These are phyloP conservation scores for Eurystomus gularis DNA, from an alignment of 2,113 vertebrate genomes.

Conservation along the genomic window DNA sequence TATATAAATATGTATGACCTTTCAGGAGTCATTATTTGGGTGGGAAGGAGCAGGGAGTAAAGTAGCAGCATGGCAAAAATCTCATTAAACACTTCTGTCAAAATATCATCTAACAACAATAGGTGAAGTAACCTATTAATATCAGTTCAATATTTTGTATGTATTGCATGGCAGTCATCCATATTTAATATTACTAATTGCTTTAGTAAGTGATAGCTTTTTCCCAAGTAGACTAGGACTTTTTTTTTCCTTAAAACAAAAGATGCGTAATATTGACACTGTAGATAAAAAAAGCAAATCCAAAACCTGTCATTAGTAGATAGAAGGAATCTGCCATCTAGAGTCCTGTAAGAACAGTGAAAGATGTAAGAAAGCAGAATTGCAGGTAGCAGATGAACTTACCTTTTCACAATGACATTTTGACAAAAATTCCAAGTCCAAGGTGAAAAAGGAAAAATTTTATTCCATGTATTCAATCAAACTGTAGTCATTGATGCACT, in stretches of 20 bases:
- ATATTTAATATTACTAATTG: conserved; percentile 38
- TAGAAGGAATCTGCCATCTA: neutral
- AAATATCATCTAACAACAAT: neutral
- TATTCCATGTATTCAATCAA: neutral
- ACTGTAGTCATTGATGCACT: neutral
- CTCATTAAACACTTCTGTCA: neutral
- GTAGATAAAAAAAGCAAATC: neutral
- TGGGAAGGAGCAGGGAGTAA: neutral
- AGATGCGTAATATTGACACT: neutral
- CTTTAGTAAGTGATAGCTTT: neutral
- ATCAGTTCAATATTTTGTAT: neutral
- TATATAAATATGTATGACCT: neutral
- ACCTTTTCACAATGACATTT: neutral
- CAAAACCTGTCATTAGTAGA: neutral
- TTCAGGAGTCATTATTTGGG: neutral
- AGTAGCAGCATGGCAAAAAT: conserved; percentile 1
- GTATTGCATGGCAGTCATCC: conserved; percentile 12
- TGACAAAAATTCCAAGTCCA: neutral
- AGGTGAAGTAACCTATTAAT: conserved; percentile 8
- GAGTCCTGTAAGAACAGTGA: neutral
- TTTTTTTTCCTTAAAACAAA: neutral
- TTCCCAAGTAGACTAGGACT: neutral
- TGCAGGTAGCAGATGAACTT: neutral
- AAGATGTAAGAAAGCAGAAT: neutral
- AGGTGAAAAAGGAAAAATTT: neutral